A percentile compares a stretch with the other conserved stretches of the same genome.
These are phyloP conservation scores for Allygus modestus DNA, from an alignment of 2,888 invertebrate species.

Conservation along the genomic window DNA sequence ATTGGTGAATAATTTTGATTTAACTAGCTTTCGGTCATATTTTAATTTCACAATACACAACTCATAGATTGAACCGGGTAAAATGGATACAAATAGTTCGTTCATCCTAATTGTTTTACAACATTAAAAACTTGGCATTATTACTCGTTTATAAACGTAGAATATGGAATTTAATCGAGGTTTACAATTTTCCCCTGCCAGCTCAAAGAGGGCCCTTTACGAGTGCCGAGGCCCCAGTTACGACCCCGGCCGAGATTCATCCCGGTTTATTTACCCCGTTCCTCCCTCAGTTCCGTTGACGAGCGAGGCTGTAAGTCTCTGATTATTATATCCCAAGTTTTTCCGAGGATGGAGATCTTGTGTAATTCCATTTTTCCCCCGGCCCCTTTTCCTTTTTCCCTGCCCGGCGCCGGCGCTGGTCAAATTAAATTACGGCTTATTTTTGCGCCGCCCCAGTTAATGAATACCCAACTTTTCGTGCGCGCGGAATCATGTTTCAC, in stretches of 20 bases:
- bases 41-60: no score
- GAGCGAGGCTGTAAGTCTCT: slow-evolving; percentile 24
- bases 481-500: slow-evolving; percentile 6
- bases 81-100: no score
- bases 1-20: no score
- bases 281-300: neutral
- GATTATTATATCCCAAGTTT: slow-evolving; percentile 53
- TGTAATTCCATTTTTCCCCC: slow-evolving; percentile 28
- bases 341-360: slow-evolving; percentile 31
- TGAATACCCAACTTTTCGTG: slow-evolving; percentile 36
- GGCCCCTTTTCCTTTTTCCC: no score
- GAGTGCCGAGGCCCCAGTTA: neutral
- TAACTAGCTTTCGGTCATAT: no score
- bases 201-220: no score
- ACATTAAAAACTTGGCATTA: no score
- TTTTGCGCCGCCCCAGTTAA: slow-evolving; percentile 44
- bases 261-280: neutral
- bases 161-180: no score
- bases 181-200: no score
- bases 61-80: no score
- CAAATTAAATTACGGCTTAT: slow-evolving; percentile 54
- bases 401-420: slow-evolving; percentile 10
- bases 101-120: no score
- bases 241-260: slow-evolving; percentile 15
- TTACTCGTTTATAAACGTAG: no score